Evolutionary conservation across 1,140 invertebrate genomes (phyloP).

Genomic region (Lysiphlebus fabarum): DNA sequence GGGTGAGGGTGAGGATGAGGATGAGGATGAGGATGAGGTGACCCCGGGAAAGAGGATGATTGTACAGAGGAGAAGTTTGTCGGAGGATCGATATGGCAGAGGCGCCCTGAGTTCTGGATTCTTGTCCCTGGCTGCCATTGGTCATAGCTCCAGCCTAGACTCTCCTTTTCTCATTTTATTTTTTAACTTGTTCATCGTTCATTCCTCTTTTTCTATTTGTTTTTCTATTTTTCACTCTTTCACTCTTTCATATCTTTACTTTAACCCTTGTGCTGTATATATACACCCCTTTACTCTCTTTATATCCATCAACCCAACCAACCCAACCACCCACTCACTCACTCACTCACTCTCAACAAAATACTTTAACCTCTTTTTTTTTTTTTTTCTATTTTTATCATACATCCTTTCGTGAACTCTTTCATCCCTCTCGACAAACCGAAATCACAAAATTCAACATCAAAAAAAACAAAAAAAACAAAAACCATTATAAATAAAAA

Average conservation of each 20-base stretch:
- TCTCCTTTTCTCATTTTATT: slow-evolving; percentile 21
- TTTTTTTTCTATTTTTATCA: too few relatives aligned
- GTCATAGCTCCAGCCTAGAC: slow-evolving; percentile 50
- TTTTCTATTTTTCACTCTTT: slow-evolving; percentile 5
- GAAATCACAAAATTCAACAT: too few relatives aligned
- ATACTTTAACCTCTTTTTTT: too few relatives aligned
- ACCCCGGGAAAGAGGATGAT: slow-evolving; percentile 46
- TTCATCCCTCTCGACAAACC: too few relatives aligned
- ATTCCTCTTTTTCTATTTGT: slow-evolving; percentile 9
- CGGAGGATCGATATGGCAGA: slow-evolving; percentile 50
- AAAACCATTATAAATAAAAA: too few relatives aligned
- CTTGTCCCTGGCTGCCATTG: slow-evolving; percentile 51
- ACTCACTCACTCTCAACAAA: too few relatives aligned
- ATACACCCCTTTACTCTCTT: too few relatives aligned
- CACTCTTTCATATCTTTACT: slow-evolving; percentile 19
- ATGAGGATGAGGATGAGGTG: slow-evolving; percentile 40
- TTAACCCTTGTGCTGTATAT: too few relatives aligned
- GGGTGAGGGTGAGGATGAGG: slow-evolving; percentile 13
- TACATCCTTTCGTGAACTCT: too few relatives aligned
- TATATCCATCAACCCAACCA: too few relatives aligned
- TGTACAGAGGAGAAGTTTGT: slow-evolving; percentile 29
- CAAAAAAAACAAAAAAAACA: too few relatives aligned
- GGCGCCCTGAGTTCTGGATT: slow-evolving; percentile 30
- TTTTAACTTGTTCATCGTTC: background rate
- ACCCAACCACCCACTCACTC: too few relatives aligned